Evolutionary conservation across 2,888 invertebrate genomes (phyloP).

Genomic region (Leptopilina drosophilae): DNA sequence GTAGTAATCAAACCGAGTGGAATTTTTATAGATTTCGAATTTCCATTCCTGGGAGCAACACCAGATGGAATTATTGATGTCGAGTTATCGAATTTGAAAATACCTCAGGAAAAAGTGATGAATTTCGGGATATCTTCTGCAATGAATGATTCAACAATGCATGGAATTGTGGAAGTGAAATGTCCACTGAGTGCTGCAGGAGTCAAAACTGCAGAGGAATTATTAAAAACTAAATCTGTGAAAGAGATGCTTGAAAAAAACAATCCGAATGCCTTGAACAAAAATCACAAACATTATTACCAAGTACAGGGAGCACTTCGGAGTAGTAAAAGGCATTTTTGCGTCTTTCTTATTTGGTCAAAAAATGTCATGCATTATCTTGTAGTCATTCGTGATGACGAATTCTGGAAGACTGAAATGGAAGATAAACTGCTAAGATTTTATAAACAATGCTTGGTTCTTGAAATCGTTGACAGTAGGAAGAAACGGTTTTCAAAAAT

Average conservation of each 20-base stretch:
- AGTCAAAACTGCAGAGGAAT: slow-evolving; percentile 43
- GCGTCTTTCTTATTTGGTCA: slow-evolving; percentile 31
- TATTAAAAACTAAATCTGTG: slow-evolving; percentile 20
- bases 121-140: not conserved
- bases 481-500: not conserved
- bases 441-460: slow-evolving; percentile 56
- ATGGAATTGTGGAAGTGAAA: slow-evolving; percentile 56
- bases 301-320: slow-evolving; percentile 60
- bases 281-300: slow-evolving; percentile 54
- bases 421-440: slow-evolving; percentile 49
- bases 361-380: not conserved
- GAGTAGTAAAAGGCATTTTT: slow-evolving; percentile 55
- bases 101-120: not conserved
- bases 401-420: slow-evolving; percentile 43
- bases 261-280: slow-evolving; percentile 49
- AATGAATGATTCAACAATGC: not conserved
- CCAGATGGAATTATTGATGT: slow-evolving; percentile 52
- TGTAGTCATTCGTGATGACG: not conserved
- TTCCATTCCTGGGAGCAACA: slow-evolving; percentile 47
- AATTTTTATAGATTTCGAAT: slow-evolving; percentile 48
- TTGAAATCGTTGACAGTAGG: slow-evolving; percentile 60
- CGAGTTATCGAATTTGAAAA: not conserved
- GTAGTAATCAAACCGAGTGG: slow-evolving; percentile 44
- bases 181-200: slow-evolving; percentile 41
- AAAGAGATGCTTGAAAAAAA: slow-evolving; percentile 47